These are phyloP conservation scores for Acromyrmex heyeri DNA, from an alignment of 1,140 invertebrate genomes.

Conservation along the genomic window DNA sequence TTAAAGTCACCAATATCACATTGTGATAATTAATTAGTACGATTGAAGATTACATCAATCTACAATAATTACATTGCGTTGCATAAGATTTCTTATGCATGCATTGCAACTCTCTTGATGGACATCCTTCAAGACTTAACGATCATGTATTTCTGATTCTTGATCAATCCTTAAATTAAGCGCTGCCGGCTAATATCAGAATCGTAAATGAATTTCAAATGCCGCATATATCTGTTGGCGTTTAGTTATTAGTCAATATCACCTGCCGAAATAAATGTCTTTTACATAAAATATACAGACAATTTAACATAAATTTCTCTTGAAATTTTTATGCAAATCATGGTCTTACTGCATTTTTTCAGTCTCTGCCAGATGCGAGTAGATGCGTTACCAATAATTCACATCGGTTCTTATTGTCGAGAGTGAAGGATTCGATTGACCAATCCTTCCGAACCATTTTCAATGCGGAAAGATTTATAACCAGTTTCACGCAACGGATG, in stretches of 20 bases:
- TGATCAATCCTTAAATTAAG: constrained; percentile 38
- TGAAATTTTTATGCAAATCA: constrained; percentile 15
- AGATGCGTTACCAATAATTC: neutral
- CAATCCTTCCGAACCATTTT: neutral
- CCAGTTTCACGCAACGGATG: constrained; percentile 28
- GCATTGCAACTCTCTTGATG: constrained; percentile 21
- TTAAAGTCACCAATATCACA: neutral
- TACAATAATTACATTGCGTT: constrained; percentile 42
- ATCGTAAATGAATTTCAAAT: neutral
- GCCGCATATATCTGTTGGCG: neutral
- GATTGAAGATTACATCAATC: constrained; percentile 30
- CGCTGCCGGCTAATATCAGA: neutral
- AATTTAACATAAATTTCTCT: constrained; percentile 17
- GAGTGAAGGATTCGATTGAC: constrained; percentile 3
- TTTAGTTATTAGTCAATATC: neutral
- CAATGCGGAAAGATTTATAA: constrained; percentile 35
- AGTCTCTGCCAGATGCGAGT: neutral
- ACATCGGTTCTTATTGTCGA: neutral
- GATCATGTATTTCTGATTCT: constrained; percentile 23
- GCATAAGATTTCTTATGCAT: constrained; percentile 39
- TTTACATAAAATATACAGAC: neutral
- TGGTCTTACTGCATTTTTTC: neutral
- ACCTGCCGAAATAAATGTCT: neutral
- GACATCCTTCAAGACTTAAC: constrained; percentile 17
- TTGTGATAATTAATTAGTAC: constrained; percentile 29